Percentiles rank a stretch among this genome's conserved stretches.
These are phyloP conservation scores for Oceanodroma tethys DNA, from an alignment of 2,113 vertebrate genomes.

Conservation along the genomic window DNA sequence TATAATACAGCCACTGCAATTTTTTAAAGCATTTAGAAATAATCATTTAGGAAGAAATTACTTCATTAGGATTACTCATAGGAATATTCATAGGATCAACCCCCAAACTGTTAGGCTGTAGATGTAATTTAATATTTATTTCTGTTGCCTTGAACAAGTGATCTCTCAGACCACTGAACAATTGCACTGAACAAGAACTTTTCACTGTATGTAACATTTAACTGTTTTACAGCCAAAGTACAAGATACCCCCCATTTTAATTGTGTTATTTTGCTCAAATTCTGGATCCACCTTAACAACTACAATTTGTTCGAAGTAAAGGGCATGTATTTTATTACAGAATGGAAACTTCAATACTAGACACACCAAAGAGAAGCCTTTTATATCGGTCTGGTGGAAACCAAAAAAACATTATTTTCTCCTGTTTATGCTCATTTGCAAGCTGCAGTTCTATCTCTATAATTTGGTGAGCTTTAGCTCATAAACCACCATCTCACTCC, in stretches of 20 bases:
- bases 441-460: constrained; percentile 13
- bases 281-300: not conserved
- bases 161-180: not conserved
- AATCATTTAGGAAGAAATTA: constrained; percentile 4
- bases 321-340: not conserved
- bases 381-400: not conserved
- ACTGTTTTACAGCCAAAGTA: not conserved
- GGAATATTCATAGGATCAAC: not conserved
- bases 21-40: constrained; percentile 7
- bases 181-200: not conserved
- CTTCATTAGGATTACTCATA: not conserved
- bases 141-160: constrained; percentile 11
- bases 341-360: constrained; percentile 26
- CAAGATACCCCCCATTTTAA: constrained; percentile 9
- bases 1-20: not conserved
- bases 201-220: not conserved
- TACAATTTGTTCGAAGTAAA: constrained; percentile 50
- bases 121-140: constrained; percentile 10
- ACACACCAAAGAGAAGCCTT: not conserved
- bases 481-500: not conserved
- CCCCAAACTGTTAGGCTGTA: constrained; percentile 10
- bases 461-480: constrained; percentile 12
- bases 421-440: not conserved
- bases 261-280: constrained; percentile 10
- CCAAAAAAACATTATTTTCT: not conserved